phyloP scores from a whole-genome alignment of 2,888 invertebrate genomes.

The Pheosia gnoma region DNA sequence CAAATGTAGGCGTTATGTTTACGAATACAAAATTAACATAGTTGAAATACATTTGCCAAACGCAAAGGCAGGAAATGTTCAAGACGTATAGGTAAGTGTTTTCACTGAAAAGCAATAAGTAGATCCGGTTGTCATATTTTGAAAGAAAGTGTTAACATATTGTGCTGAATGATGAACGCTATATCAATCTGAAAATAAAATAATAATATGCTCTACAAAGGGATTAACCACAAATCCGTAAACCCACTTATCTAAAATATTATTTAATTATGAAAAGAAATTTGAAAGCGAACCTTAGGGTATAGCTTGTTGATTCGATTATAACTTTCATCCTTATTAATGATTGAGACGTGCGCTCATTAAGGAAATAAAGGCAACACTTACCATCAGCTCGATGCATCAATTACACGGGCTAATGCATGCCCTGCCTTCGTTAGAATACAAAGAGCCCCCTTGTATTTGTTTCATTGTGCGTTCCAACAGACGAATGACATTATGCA shows the following conservation, averaged over 20 bases:
- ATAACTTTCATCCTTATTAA: conserved; percentile 27
- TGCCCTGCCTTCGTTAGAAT: conserved; percentile 69
- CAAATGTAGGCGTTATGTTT: not conserved
- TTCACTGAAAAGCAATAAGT: not conserved
- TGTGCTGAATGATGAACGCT: too few relatives aligned
- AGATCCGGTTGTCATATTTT: not conserved
- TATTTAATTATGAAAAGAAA: too few relatives aligned
- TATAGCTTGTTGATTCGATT: not conserved
- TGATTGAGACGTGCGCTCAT: conserved; percentile 27
- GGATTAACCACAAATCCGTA: too few relatives aligned
- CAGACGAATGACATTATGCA: conserved; percentile 45
- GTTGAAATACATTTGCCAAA: not conserved
- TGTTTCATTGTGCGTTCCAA: conserved; percentile 57
- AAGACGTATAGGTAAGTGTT: not conserved
- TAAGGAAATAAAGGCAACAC: conserved; percentile 24
- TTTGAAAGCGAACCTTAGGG: not conserved
- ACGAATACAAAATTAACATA: not conserved
- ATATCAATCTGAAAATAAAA: too few relatives aligned
- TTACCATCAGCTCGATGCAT: conserved; percentile 48
- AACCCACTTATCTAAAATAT: too few relatives aligned
- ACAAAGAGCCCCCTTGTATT: conserved; percentile 64
- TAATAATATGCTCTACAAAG: too few relatives aligned
- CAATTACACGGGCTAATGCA: conserved; percentile 67
- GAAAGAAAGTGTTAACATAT: not conserved
- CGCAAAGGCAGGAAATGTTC: not conserved